Evolutionary conservation across 2,113 vertebrate genomes (phyloP), one percentile per base, ranked within the genome.

Genomic region (Sialia sialis): DNA sequence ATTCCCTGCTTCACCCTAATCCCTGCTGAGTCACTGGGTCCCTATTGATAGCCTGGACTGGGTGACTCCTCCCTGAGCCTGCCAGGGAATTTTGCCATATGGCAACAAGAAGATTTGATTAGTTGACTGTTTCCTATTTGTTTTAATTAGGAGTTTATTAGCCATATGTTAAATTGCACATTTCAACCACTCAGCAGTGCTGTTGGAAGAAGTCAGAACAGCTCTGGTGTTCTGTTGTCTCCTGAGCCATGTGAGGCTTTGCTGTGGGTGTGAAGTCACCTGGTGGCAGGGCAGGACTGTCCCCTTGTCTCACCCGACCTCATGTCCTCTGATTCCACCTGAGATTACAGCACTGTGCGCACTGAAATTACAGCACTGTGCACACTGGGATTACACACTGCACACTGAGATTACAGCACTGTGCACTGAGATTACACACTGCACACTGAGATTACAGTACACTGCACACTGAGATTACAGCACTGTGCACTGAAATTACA

Each of bases 81-180:
- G 95, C 92, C 94, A 95, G 90, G 92, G 92, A 94, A 67, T 92
- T 86, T 78, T 95, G 88, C 95, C 96, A 96, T 92, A 93, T 95
- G 90, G 92, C 93, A 95, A 46, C 70, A 34, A 76, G 62, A 76
- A 88, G 92, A 94, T 93, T 56, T 85, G 87, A 94, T 91, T 94
- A 91, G 94, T 94, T 94, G 95, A 96, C 95, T 96, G 78, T 85
- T 96, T 96, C 92, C 87, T 94, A 93, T 96, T 96, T 96, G 82
- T 94, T 96, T 96, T 87, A 96, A 96, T 95, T 93, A 95, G 95
- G 34, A 80, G 54, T 95, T 96, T 90, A 96, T 95, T 95, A 96
- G 92, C 94, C 95, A 87, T 95, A 93, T 94, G 96, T 85, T 91
- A 79, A 96, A 96, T 80, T 91, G 95, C 91, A 92, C 93, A 75